Conservation (phyloP, 2,113 vertebrate genomes). For the Bungarus multicinctus region DNA sequence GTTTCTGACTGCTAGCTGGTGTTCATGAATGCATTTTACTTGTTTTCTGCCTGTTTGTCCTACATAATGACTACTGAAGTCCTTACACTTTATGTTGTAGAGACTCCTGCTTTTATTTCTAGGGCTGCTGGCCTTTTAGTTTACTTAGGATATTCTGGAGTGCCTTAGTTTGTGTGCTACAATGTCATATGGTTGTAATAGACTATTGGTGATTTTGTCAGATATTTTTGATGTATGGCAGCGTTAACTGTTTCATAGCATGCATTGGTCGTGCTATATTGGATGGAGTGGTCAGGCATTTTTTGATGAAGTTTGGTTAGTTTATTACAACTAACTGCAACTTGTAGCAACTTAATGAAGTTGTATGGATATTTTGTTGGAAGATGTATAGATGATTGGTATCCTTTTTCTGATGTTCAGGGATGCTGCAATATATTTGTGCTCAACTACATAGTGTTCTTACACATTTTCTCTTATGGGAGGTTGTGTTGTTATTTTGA, state of each 20-base stretch:
- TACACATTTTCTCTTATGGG: neutral
- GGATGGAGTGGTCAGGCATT: neutral
- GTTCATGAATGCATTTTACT: neutral
- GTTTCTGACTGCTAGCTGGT: neutral
- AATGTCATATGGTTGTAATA: neutral
- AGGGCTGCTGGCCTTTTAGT: neutral
- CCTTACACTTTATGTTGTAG: neutral
- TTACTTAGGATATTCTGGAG: neutral
- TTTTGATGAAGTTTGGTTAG: neutral
- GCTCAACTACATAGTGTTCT: neutral
- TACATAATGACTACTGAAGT: neutral
- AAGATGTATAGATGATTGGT: neutral
- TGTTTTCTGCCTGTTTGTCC: neutral
- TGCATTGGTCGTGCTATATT: neutral
- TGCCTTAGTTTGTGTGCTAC: neutral
- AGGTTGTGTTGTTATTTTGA: neutral
- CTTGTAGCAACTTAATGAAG: neutral
- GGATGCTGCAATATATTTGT: neutral
- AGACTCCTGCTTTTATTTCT: neutral
- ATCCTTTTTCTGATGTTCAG: neutral
- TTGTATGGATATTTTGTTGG: neutral
- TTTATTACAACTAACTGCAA: neutral
- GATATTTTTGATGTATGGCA: neutral
- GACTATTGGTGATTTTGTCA: neutral
- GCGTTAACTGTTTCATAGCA: neutral